Evolutionary conservation across 2,797 vertebrate species (phyloP).

Genomic region (Balearica regulorum): DNA sequence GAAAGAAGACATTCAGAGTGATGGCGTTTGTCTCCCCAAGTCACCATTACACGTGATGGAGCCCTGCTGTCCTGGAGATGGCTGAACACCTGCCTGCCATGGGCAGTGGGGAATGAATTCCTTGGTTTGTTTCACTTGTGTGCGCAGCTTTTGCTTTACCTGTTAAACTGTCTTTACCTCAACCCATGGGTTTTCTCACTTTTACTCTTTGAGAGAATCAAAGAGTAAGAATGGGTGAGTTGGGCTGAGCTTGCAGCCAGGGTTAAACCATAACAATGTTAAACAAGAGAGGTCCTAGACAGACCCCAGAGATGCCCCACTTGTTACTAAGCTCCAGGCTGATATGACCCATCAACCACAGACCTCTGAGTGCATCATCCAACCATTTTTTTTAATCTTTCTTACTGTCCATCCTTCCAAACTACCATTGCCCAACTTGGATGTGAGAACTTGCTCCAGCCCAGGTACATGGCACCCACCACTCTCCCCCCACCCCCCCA

Average conservation of each 20-base stretch:
- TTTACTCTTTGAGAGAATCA: not conserved
- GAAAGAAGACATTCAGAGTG: fast-evolving
- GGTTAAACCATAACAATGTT: not conserved
- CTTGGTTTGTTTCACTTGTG: not conserved
- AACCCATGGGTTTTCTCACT: not conserved
- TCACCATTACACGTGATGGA: fast-evolving
- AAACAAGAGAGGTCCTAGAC: not conserved
- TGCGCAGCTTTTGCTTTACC: not conserved
- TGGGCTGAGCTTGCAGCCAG: not conserved
- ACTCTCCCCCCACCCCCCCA: not conserved
- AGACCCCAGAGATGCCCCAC: fast-evolving
- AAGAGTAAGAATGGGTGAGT: no score
- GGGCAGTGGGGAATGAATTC: not conserved
- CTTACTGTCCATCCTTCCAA: not conserved
- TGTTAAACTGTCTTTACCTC: not conserved
- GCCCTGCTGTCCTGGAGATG: not conserved
- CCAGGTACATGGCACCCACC: no score
- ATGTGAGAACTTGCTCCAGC: not conserved
- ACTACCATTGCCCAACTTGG: not conserved
- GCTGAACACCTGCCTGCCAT: not conserved
- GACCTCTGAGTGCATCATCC: not conserved
- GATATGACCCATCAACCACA: not conserved
- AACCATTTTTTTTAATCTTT: not conserved
- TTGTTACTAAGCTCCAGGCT: not conserved
- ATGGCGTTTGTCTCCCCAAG: not conserved